Percentiles rank a stretch among this genome's conserved stretches.
phyloP scores from a whole-genome alignment of 2,113 vertebrate species.

The Cyanoramphus novaezelandiae region DNA sequence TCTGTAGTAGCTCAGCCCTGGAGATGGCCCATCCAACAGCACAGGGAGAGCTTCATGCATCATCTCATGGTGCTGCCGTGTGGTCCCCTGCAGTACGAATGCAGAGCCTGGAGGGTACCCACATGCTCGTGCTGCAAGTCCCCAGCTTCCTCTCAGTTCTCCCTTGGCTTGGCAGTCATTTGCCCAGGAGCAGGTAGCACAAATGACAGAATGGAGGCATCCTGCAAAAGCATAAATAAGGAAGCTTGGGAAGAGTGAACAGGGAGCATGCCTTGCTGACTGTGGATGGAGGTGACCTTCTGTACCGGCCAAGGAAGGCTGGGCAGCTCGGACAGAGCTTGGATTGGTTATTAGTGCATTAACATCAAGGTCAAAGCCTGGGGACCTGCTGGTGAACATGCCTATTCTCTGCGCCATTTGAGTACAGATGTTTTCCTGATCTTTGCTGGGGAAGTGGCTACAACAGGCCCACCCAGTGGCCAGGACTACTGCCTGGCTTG shows the following conservation, averaged over 20 bases:
- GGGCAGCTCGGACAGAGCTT: background rate
- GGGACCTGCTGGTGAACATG: background rate
- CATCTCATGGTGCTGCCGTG: rapidly evolving
- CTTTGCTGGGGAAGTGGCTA: background rate
- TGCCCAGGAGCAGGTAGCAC: background rate
- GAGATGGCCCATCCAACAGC: background rate
- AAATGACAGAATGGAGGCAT: background rate
- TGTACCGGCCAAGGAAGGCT: background rate
- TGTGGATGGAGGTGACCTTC: background rate
- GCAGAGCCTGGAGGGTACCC: background rate
- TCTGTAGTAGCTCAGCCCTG: background rate
- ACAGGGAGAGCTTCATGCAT: background rate
- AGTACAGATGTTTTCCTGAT: background rate
- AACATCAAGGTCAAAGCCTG: background rate
- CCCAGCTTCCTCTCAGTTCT: background rate
- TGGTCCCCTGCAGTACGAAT: background rate
- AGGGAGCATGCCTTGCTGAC: background rate
- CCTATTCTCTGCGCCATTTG: background rate
- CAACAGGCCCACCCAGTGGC: background rate
- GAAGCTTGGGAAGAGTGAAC: background rate
- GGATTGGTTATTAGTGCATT: background rate
- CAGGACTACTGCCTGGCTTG: background rate
- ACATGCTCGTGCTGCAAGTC: background rate
- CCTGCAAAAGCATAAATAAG: background rate
- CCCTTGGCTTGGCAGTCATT: background rate